Conservation (phyloP, 2,797 vertebrate species). For the Melanotaenia nigrans region DNA sequence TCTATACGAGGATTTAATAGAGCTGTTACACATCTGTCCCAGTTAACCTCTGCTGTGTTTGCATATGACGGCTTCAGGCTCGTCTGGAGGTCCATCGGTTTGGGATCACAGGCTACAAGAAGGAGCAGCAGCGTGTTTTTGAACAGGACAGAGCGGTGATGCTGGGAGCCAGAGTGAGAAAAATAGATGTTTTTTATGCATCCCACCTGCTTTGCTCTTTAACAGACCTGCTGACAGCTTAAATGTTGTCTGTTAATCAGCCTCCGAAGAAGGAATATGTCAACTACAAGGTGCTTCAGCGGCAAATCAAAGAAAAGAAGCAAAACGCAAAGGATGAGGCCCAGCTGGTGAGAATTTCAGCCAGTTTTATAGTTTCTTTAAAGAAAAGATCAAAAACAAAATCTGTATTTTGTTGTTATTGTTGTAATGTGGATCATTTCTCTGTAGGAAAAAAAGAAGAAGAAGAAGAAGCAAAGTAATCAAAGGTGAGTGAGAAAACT, state of each 20-base stretch:
- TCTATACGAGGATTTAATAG: background rate
- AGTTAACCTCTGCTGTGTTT: background rate
- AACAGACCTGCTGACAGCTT: background rate
- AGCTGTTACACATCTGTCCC: background rate
- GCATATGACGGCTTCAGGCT: conserved; percentile 76
- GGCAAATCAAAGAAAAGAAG: conserved; percentile 87
- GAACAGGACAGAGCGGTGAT: conserved; percentile 93
- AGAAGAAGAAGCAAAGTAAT: conserved; percentile 83
- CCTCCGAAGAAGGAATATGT: conserved; percentile 88
- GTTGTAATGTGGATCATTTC: background rate
- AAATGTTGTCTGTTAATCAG: conserved; percentile 65
- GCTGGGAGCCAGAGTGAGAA: conserved; percentile 91
- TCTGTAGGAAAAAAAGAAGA: conserved; percentile 81
- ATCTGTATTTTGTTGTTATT: background rate
- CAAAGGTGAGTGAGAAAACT: conserved; percentile 77
- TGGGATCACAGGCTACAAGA: conserved; percentile 93
- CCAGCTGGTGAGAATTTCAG: conserved; percentile 77
- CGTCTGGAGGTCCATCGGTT: conserved; percentile 95
- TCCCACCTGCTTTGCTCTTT: background rate
- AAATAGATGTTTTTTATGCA: background rate
- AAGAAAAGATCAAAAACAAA: background rate
- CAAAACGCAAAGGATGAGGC: conserved; percentile 77
- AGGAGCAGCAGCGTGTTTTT: conserved; percentile 90
- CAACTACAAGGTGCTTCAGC: conserved; percentile 91
- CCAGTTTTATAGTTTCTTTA: background rate